phyloP scores from a whole-genome alignment of 92 coral and sea anemone species.

The Hydrozoanthus gracilis region DNA sequence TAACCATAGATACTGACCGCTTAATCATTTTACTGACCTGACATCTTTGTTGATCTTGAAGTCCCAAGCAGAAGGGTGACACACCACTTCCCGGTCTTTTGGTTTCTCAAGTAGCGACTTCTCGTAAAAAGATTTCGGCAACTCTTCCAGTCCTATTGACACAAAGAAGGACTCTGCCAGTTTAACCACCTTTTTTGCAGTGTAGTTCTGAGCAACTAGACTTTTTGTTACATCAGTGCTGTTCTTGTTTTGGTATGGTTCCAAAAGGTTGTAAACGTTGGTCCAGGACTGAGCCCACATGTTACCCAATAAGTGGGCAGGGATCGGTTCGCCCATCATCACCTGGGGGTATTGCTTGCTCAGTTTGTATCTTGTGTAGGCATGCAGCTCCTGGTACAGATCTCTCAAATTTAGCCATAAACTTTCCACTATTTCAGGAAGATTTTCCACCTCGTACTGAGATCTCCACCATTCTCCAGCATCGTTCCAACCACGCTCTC shows the following conservation, averaged over 20 bases:
- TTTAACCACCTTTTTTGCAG: slow-evolving; percentile 62
- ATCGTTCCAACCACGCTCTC: slow-evolving; percentile 65
- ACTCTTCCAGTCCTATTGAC: slow-evolving; percentile 76
- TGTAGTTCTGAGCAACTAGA: slow-evolving; percentile 55
- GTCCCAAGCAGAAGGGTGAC: slow-evolving; percentile 95
- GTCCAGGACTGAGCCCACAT: slow-evolving; percentile 98
- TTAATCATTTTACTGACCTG: slow-evolving; percentile 53
- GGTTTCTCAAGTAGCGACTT: slow-evolving; percentile 87
- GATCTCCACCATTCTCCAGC: slow-evolving; percentile 83
- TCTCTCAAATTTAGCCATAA: slow-evolving; percentile 77
- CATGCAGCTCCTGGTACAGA: slow-evolving; percentile 88
- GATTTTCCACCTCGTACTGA: slow-evolving; percentile 63
- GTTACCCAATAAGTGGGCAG: slow-evolving; percentile 91
- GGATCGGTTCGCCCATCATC: slow-evolving; percentile 66
- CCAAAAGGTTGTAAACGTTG: slow-evolving; percentile 77
- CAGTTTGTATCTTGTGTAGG: slow-evolving; percentile 83
- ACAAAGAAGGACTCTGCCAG: slow-evolving; percentile 86
- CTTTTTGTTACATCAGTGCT: slow-evolving; percentile 81
- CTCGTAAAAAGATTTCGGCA: slow-evolving; percentile 69
- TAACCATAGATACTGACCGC: too few species aligned
- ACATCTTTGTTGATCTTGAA: slow-evolving; percentile 72
- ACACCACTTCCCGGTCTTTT: slow-evolving; percentile 72
- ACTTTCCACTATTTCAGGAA: slow-evolving; percentile 60
- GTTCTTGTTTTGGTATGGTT: slow-evolving; percentile 66
- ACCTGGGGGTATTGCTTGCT: slow-evolving; percentile 71